Evolutionary conservation across 2,888 invertebrate genomes (phyloP), one percentile per base, ranked within the genome.

Genomic region (Malthinus flaveolus): DNA sequence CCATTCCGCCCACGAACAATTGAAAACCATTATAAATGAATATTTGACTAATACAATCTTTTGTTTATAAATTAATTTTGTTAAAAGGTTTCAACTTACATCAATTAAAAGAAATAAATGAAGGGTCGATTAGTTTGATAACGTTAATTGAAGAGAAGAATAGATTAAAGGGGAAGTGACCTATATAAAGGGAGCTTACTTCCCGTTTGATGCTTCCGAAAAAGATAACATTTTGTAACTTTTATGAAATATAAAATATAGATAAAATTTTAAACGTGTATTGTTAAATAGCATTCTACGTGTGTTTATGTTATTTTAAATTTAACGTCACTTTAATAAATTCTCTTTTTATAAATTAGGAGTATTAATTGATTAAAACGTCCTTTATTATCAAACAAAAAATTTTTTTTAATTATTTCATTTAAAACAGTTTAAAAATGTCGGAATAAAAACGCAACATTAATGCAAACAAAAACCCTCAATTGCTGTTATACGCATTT

Each of bases 101-200:
- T 59, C 59, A 59, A 59, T 56, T 56, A 59, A 56, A 44, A 51
- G 50, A 54, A 59, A 56, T 59, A 56, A 55, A 55, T 59, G 55
- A 48, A 59, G 50, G 55, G 55, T 59, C 37, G 32, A 50, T 46
- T 54, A 47, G 55, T 50, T 49, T 50, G 59, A 56, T 59, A 59
- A 48, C 59, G 48, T 56, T 59, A 55, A 59, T 59, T 59, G 59
- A 59, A 54, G 60, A 60, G 59, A 53, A 64, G 62, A 64, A 60
- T 55, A 56, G 60, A 57, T 60, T 64, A 57, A 58, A 60, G 50
- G 51, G 64, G 64, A 64, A 62, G 60, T 62, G 62, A 64, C 64
- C 62, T 64, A 62, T 54, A 64, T 64, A 62, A 54, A 51, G 58
- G 59, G 49, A 56, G 54, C 48, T 59, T 55, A 46, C 55, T 56